phyloP scores from a whole-genome alignment of 1,140 invertebrate genomes.

The Formica exsecta region DNA sequence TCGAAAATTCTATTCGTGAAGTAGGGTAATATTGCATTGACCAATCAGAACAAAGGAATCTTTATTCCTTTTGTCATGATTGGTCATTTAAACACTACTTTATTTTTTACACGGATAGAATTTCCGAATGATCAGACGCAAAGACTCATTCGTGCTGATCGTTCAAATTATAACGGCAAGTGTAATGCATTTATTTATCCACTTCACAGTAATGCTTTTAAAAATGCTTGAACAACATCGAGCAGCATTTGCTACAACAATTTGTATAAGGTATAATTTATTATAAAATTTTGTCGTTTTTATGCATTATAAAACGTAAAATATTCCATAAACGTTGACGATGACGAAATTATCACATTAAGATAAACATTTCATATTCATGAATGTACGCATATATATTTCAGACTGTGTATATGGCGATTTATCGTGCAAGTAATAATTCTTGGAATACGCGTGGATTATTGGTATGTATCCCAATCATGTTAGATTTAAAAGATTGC shows the following conservation, averaged over 20 bases:
- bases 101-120: not conserved
- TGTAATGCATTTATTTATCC: not conserved
- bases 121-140: not conserved
- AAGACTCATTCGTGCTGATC: not conserved
- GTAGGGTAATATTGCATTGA: no score
- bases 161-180: not conserved
- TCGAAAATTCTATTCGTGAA: no score
- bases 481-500: not conserved
- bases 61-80: no score
- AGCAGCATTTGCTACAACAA: not conserved
- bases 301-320: not conserved
- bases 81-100: not conserved
- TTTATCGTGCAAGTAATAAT: not conserved
- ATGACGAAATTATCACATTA: not conserved
- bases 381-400: not conserved
- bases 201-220: not conserved
- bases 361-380: not conserved
- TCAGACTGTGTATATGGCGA: not conserved
- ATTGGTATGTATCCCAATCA: not conserved
- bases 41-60: not conserved
- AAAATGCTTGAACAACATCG: not conserved
- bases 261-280: not conserved
- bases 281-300: not conserved
- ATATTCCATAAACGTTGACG: not conserved
- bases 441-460: not conserved